These are phyloP conservation scores for Actinia equina DNA, from an alignment of 64 coral and sea anemone genomes.

Conservation along the genomic window DNA sequence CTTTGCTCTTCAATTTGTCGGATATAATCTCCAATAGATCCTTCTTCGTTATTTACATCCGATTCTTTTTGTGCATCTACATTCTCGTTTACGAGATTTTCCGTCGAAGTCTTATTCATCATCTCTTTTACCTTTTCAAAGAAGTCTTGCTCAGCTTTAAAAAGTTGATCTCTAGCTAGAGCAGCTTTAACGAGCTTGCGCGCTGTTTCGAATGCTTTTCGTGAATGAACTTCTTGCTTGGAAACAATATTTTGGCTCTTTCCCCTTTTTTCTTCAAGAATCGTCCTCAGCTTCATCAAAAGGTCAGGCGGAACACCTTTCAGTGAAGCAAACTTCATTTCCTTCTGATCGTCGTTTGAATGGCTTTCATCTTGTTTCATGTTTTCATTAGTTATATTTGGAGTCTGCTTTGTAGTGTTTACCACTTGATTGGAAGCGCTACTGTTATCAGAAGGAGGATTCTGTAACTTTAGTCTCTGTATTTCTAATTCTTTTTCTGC, in stretches of 20 bases:
- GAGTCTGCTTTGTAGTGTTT: constrained; percentile 2
- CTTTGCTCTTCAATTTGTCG: not conserved
- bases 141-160: constrained; percentile 78
- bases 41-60: not conserved
- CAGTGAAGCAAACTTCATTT: not conserved
- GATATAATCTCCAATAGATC: not conserved
- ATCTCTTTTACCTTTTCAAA: constrained; percentile 84
- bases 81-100: not conserved
- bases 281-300: not conserved
- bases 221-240: constrained; percentile 52
- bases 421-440: not conserved
- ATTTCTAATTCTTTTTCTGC: constrained; percentile 4
- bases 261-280: not conserved
- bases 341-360: not conserved
- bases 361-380: not conserved
- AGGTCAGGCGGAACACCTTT: constrained; percentile 16
- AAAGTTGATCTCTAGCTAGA: constrained; percentile 77
- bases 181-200: constrained; percentile 81
- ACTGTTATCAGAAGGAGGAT: not conserved
- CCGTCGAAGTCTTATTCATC: constrained; percentile 53
- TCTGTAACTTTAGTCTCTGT: not conserved
- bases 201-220: constrained; percentile 86
- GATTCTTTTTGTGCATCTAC: not conserved
- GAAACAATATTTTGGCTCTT: not conserved
- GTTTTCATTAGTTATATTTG: not conserved